Conservation (phyloP, 2,113 vertebrate species). For the Microcebus jonahi region DNA sequence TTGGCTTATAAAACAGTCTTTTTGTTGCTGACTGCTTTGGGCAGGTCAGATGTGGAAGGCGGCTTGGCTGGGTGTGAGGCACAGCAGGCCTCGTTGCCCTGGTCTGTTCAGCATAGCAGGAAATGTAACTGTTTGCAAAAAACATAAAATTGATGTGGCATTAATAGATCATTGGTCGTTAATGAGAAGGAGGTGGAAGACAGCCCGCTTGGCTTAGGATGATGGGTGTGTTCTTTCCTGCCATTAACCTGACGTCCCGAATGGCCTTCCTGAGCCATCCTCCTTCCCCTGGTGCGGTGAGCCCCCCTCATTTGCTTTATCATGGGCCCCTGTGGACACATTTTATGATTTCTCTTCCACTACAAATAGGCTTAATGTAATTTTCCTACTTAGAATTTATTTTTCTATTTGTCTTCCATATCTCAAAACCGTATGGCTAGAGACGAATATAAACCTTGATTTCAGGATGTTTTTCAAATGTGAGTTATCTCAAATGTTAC, state of each 20-base stretch:
- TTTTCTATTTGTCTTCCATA: neutral
- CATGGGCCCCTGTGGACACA: neutral
- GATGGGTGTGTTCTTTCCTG: neutral
- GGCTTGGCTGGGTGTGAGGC: neutral
- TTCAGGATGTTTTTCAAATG: neutral
- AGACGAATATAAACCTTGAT: neutral
- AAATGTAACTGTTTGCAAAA: conserved; percentile 25
- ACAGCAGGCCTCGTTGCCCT: neutral
- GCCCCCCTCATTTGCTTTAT: neutral
- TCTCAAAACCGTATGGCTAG: neutral
- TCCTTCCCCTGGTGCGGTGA: neutral
- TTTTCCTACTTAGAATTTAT: neutral
- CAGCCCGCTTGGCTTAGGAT: neutral
- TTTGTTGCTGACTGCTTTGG: neutral
- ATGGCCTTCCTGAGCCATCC: neutral
- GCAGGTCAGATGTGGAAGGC: neutral
- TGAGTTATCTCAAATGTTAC: neutral
- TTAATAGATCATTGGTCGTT: conserved; percentile 8
- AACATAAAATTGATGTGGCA: neutral
- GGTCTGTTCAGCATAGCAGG: conserved; percentile 15
- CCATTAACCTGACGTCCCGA: neutral
- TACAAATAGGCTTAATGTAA: neutral
- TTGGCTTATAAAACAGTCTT: neutral
- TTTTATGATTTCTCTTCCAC: neutral
- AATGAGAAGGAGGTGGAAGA: conserved; percentile 10